Percentiles rank a stretch among this genome's conserved stretches.
Evolutionary conservation across 2,113 vertebrate genomes (phyloP).

Genomic region (Rhynchopsitta pachyrhyncha): DNA sequence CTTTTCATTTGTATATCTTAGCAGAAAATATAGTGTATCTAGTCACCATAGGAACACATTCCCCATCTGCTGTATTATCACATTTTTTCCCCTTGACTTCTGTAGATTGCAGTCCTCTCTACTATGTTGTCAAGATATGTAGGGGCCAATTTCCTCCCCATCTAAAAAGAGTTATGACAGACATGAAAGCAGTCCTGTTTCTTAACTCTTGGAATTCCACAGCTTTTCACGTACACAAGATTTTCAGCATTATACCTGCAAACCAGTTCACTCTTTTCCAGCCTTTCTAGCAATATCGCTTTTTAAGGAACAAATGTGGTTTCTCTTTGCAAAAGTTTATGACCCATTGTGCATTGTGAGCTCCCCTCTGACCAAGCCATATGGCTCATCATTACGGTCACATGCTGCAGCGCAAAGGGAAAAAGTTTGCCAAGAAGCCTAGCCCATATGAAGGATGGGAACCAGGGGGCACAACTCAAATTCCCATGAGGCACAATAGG

Average conservation of each 20-base stretch:
- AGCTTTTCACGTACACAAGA: not conserved
- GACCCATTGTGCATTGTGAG: not conserved
- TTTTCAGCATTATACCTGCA: not conserved
- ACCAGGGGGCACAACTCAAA: not conserved
- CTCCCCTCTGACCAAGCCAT: not conserved
- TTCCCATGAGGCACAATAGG: not conserved
- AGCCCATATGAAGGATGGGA: not conserved
- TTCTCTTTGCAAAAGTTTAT: not conserved
- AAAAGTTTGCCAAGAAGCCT: not conserved
- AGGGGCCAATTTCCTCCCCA: constrained; percentile 56
- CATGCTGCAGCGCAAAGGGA: not conserved
- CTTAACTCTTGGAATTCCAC: constrained; percentile 55
- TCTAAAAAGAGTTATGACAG: constrained; percentile 25
- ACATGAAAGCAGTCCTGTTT: not conserved
- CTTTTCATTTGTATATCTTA: constrained; percentile 55
- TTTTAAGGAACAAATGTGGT: not conserved
- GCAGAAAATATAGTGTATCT: constrained; percentile 59
- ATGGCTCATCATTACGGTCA: not conserved
- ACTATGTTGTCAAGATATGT: constrained; percentile 53
- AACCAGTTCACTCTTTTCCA: not conserved
- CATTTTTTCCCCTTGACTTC: constrained; percentile 66
- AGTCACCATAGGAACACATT: constrained; percentile 63
- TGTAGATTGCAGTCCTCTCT: constrained; percentile 47
- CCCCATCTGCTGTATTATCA: constrained; percentile 58
- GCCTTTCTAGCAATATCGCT: not conserved